phyloP scores from a whole-genome alignment of 2,113 vertebrate species.

The Pelmatolapia mariae region DNA sequence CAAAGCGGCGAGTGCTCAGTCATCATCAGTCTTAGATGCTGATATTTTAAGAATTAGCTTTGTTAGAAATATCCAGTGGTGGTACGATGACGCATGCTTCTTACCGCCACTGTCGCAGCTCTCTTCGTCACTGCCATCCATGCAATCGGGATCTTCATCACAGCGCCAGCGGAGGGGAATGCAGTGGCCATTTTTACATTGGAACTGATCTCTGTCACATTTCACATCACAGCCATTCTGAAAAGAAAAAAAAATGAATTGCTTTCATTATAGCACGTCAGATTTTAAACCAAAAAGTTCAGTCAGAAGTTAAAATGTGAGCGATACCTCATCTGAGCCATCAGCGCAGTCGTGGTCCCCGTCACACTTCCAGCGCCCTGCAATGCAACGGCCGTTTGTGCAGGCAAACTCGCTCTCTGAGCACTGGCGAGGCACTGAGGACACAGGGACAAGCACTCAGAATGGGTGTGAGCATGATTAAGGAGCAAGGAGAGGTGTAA shows the following conservation, averaged over 20 bases:
- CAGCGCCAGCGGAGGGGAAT: conserved; percentile 96
- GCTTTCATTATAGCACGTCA: not conserved
- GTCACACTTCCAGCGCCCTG: conserved; percentile 94
- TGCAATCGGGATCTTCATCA: conserved; percentile 86
- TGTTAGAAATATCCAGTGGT: not conserved
- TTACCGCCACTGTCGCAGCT: conserved; percentile 86
- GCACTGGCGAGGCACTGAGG: conserved; percentile 86
- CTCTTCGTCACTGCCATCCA: conserved; percentile 93
- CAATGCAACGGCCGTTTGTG: conserved; percentile 94
- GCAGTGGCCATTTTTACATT: conserved; percentile 93
- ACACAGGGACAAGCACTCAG: not conserved
- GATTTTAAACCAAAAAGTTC: not conserved
- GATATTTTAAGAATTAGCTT: not conserved
- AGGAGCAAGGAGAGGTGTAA: not conserved
- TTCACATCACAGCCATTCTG: conserved; percentile 90
- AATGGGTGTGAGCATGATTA: not conserved
- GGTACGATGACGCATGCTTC: not conserved
- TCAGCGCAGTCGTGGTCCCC: conserved; percentile 95
- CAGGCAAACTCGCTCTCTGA: conserved; percentile 96
- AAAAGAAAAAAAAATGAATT: not conserved
- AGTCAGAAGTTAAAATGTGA: not conserved
- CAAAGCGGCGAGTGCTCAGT: not conserved
- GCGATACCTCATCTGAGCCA: conserved; percentile 86
- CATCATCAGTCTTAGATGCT: not conserved
- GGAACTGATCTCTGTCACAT: conserved; percentile 93